These are phyloP conservation scores for Masnerella sp. DNA, from an alignment of 2,888 invertebrate genomes.

Conservation along the genomic window DNA sequence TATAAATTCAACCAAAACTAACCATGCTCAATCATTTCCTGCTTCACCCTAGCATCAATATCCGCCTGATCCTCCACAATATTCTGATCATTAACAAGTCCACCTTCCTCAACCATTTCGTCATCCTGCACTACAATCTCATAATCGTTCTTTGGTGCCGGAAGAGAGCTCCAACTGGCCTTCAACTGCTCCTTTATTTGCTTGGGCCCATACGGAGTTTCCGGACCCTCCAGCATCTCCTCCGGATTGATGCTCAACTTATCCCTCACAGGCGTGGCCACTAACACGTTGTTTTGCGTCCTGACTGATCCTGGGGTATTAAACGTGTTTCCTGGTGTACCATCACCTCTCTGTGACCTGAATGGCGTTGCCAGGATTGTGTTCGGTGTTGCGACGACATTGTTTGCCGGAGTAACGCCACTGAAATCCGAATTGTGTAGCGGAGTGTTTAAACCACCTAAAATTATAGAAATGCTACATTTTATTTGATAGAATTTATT, in stretches of 20 bases:
- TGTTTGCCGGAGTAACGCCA: conserved; percentile 87
- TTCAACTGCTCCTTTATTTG: conserved; percentile 87
- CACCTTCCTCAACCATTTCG: conserved; percentile 80
- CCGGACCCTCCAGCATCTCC: conserved; percentile 84
- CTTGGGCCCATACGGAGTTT: conserved; percentile 86
- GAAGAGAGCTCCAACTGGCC: conserved; percentile 88
- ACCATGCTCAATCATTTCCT: conserved; percentile 85
- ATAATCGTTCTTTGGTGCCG: conserved; percentile 97
- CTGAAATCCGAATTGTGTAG: conserved; percentile 93
- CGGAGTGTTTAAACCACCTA: conserved; percentile 97
- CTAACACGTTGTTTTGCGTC: conserved; percentile 79
- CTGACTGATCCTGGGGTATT: conserved; percentile 81
- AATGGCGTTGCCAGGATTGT: conserved; percentile 94
- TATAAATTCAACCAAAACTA: conserved; percentile 62
- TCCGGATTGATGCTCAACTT: conserved; percentile 97
- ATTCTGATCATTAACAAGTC: conserved; percentile 65
- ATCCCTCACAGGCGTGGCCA: conserved; percentile 89
- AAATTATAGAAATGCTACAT: too few species aligned
- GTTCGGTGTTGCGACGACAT: conserved; percentile 89
- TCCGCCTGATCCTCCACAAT: conserved; percentile 91
- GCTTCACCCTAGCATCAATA: conserved; percentile 84
- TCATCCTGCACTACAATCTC: conserved; percentile 98
- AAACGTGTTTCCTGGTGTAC: conserved; percentile 76
- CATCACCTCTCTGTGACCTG: conserved; percentile 84
- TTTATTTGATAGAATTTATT: too few species aligned